Base-by-base conservation (phyloP, 2,888 invertebrate genomes). In the Xylota segnis region DNA sequence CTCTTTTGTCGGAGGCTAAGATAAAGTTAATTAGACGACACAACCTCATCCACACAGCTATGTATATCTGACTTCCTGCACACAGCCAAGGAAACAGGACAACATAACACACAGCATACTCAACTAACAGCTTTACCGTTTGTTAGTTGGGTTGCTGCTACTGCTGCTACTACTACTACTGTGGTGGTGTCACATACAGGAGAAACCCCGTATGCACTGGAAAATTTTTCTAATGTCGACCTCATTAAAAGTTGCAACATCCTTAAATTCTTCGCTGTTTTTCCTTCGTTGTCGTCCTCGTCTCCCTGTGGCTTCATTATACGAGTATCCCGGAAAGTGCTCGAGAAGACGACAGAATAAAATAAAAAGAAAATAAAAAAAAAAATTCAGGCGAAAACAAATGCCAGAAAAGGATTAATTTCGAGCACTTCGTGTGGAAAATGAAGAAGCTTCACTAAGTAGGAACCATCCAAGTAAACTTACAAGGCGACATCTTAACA, bases 11-110 rank as follows among this genome's bases (percentile, higher is more conserved):
- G 37, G 63, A 18, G 70, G 58, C 74, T 75, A 70, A 82, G 86
- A 87, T 87, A 88, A 88, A 89, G 89, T 88, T 88, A 89, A 89
- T 89, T 89, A 89, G 89, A 88, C 87, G 88, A 79, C 88, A 87
- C 87, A 88, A 88, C 87, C 88, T 87, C 87, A 76, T 82, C 88
- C 88, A 88, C 88, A 88, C 14, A 45, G 75, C 50, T 58, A 59
- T 23, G 23, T 23, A 23, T 43, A 59, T 52, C 47, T 58, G 72
- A 70, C 68, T 56, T 61, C 61, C 32, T 76, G 71, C 56, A 78
- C 47, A 66, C 45, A 43, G 68, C 70, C 66, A 68, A 63, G 75
- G 61, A 70, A 61, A 54, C 70, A 84, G 81, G 61, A 81, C 81
- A 66, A 59, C 77, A 71, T 27, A 59, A 37, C 54, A 7, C 9